Conservation (phyloP, 2,113 vertebrate genomes). For the Sinocyclocheilus grahami region DNA sequence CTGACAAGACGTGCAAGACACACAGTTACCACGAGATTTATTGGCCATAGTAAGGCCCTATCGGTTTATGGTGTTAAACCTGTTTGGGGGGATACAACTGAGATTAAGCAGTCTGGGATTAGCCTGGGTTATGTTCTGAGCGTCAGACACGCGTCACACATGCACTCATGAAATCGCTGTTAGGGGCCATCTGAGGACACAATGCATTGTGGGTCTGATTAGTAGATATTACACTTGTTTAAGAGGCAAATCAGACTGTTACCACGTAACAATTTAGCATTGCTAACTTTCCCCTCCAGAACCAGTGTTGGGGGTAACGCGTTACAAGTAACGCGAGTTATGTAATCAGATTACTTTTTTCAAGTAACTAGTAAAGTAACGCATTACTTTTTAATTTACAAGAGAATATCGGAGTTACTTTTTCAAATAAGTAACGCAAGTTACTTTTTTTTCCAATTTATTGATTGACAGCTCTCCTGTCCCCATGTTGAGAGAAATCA, state of each 20-base stretch:
- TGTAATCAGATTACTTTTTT: no score
- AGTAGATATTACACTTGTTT: not conserved
- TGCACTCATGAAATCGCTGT: not conserved
- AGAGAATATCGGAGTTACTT: no score
- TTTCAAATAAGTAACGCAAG: no score
- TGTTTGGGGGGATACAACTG: not conserved
- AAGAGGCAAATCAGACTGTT: not conserved
- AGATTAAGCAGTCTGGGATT: not conserved
- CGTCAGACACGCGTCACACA: not conserved
- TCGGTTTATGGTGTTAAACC: not conserved
- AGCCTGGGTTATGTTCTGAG: not conserved
- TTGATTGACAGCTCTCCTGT: no score
- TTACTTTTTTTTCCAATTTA: no score
- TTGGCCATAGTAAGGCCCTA: not conserved
- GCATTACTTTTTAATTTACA: no score
- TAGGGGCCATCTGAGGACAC: not conserved
- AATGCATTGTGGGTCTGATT: not conserved
- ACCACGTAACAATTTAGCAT: not conserved
- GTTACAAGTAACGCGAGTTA: no score
- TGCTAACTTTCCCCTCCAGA: not conserved
- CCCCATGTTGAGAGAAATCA: no score
- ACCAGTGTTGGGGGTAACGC: not conserved
- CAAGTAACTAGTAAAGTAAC: no score
- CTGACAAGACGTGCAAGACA: not conserved
- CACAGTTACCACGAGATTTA: not conserved